Evolutionary conservation across 2,113 vertebrate species (phyloP), one percentile per base, ranked within the genome.

Genomic region (Sylvia atricapilla): DNA sequence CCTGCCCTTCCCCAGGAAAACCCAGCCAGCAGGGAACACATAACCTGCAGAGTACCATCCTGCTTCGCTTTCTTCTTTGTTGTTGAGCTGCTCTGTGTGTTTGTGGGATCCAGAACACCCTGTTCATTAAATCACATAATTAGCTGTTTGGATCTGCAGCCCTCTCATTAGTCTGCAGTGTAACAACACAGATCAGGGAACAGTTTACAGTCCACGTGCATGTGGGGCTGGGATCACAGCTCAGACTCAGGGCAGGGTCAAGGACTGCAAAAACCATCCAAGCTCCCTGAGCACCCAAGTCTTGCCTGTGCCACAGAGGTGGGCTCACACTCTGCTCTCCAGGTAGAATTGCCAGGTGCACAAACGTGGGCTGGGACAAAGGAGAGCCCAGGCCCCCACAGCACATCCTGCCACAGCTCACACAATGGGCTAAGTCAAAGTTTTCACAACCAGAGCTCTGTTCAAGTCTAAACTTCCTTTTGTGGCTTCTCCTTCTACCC

Each of bases 131-230:
- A 79, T 74, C 83, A 96, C 23, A 43, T 78, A 94, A 95, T 97
- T 93, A 97, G 81, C 67, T 44, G 30, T 90, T 96, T 96, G 95
- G 95, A 97, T 95, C 83, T 63, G 75, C 89, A 68, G 84, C 43
- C 16, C 76, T 85, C 22, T 81, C 77, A 83, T 95, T 78, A 93
- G 79, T 33, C 63, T 94, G 66, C 75, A 69, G 72, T 14, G 18
- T 53, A 62, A 94, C 74, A 89, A 31, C 15, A 25, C 28, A 69
- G 56, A 55, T 16, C 74, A 69, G 58, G 12, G 59, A 75, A 63
- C 5, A 73, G 52, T 56, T 89, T 63, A 27, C 22, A 31, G 11
- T 9, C 6, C 2, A 20, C 15, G 73, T 2, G 3, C 33, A 28
- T 2, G 2, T 30, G 43, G 49, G 33, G 23, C 33, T 59, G 1